Percentiles rank a stretch among this genome's conserved stretches.
Evolutionary conservation across 2,113 vertebrate species (phyloP).

Genomic region (Heteronetta atricapilla): DNA sequence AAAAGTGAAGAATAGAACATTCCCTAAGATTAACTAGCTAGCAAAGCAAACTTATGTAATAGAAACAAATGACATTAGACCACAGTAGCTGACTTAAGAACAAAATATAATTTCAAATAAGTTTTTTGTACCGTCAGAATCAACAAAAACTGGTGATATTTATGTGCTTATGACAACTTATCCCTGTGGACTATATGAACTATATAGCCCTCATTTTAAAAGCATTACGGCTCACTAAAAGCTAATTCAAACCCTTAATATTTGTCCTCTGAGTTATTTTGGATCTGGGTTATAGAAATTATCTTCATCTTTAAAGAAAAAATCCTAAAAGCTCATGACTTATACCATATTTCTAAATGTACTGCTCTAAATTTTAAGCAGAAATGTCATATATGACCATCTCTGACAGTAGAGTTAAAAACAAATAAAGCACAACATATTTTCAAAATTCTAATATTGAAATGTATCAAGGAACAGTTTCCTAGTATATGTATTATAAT

Average conservation of each 20-base stretch:
- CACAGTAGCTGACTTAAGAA: not conserved
- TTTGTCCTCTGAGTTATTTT: not conserved
- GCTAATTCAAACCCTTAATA: not conserved
- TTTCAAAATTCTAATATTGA: not conserved
- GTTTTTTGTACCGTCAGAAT: not conserved
- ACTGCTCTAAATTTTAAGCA: not conserved
- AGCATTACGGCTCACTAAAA: not conserved
- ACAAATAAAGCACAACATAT: not conserved
- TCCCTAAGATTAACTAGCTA: not conserved
- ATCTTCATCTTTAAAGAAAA: not conserved
- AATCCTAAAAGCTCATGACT: not conserved
- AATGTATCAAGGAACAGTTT: not conserved
- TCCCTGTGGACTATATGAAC: not conserved
- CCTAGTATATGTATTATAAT: not conserved
- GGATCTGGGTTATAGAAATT: not conserved
- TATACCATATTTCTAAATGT: not conserved
- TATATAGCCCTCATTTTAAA: not conserved
- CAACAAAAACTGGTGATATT: not conserved
- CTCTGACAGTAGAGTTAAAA: not conserved
- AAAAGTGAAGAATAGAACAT: constrained; percentile 7
- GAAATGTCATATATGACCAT: not conserved
- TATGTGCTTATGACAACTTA: not conserved
- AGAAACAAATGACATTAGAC: not conserved
- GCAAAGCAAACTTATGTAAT: not conserved
- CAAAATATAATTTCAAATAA: not conserved